These are phyloP conservation scores for Cataglyphis livida DNA, from an alignment of 2,888 invertebrate species.

Conservation along the genomic window DNA sequence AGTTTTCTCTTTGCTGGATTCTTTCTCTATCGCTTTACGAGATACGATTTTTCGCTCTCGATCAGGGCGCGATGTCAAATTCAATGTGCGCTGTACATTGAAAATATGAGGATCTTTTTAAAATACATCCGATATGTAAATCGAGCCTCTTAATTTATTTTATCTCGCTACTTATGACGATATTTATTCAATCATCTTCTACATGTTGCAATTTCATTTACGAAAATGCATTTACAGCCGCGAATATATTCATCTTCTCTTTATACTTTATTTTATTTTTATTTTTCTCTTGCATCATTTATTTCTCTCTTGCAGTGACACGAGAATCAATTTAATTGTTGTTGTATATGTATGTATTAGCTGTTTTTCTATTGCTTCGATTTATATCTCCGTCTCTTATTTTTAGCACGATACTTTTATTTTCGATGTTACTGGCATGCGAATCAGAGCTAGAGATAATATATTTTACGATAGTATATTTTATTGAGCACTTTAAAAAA, in stretches of 20 bases:
- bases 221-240: not conserved
- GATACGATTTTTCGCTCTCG: not conserved
- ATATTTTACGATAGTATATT: not conserved
- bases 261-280: constrained; percentile 1
- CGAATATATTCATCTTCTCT: not conserved
- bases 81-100: not conserved
- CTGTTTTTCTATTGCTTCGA: constrained; percentile 26
- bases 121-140: constrained; percentile 1
- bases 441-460: not conserved
- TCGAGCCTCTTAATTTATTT: not conserved
- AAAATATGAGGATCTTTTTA: not conserved
- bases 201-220: not conserved
- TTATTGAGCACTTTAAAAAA: not conserved
- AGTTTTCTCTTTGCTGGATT: constrained; percentile 3
- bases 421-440: constrained; percentile 24
- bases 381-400: constrained; percentile 13
- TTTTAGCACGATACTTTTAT: constrained; percentile 11
- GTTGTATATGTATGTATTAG: not conserved
- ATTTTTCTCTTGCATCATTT: not conserved
- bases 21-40: constrained; percentile 34
- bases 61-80: not conserved
- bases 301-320: too few species aligned
- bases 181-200: not conserved
- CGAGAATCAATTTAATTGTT: not conserved
- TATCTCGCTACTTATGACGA: not conserved